Base-by-base conservation (phyloP, 2,888 invertebrate genomes). In the Lithophane leautieri region DNA sequence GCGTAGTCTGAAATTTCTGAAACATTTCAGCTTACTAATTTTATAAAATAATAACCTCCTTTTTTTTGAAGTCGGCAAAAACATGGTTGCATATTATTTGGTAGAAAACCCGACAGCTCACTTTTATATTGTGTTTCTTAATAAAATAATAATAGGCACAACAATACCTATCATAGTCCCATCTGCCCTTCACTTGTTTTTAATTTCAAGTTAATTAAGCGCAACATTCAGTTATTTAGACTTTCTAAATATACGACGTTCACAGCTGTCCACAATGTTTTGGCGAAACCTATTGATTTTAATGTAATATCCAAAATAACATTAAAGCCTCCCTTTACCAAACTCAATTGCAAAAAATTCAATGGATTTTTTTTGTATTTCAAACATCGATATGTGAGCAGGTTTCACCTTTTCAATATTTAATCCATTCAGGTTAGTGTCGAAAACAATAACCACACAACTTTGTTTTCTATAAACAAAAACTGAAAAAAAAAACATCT, bases 271-370 rank as follows among this genome's bases (percentile, higher is more conserved):
- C 40, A 7, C 25, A 42, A 44, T 73, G 44, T 47, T 79, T 79
- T 40, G n/a, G 44, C 34, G 22, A 63, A 58, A 54, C n/a, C 34
- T 54, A 65, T 78, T 68, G 28, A 79, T 54, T 79, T n/a, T 34
- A 34, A 79, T 34, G 40, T 40, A 60, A 68, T 74, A 54, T 74
- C 69, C 40, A 79, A 54, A 56, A 58, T n/a, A 67, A 47, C 58
- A 79, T 63, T 60, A 60, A 47, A 44, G 11, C 40, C 9, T 44
- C 34, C 22, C 25, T 79, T 69, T 67, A 19, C 34, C 16, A 63
- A 61, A 66, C 65, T 58, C n/a, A 16, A 22, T 65, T 69, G 28
- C 25, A 40, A 68, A 50, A 60, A 73, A 66, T 79, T 78, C 2
- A 50, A 54, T 28, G 6, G 28, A 69, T 56, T 60, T 74, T 60